A percentile compares a stretch with the other conserved stretches of the same genome.
These are phyloP conservation scores for Melopsittacus undulatus DNA, from an alignment of 2,797 vertebrate species.

Conservation along the genomic window DNA sequence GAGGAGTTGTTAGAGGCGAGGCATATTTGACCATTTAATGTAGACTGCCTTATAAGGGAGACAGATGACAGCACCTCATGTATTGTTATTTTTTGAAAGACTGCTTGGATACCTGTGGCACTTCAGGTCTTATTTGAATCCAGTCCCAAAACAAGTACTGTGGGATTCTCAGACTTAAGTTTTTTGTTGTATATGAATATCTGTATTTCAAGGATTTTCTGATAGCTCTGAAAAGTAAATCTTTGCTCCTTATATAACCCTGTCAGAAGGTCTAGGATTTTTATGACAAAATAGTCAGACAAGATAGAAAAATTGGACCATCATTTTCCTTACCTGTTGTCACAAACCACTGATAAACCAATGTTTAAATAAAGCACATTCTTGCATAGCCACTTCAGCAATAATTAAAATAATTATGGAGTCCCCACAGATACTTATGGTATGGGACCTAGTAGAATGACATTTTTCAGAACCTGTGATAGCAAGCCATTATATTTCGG, in stretches of 20 bases:
- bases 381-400: background rate
- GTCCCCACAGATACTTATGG: background rate
- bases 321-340: background rate
- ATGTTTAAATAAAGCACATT: background rate
- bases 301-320: background rate
- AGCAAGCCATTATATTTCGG: background rate
- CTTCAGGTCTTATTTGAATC: background rate
- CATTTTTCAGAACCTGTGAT: background rate
- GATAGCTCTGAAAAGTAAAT: background rate
- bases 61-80: background rate
- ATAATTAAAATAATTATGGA: background rate
- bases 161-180: background rate
- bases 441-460: background rate
- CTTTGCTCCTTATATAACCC: background rate
- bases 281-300: background rate
- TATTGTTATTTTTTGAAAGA: background rate
- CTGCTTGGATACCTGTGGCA: background rate
- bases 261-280: background rate
- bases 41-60: background rate
- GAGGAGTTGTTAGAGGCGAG: background rate
- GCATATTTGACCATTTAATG: fast-evolving
- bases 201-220: background rate
- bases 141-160: background rate
- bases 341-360: background rate
- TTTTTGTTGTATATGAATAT: background rate